These are phyloP conservation scores for Sinocyclocheilus rhinocerous DNA, from an alignment of 2,113 vertebrate species.

Conservation along the genomic window DNA sequence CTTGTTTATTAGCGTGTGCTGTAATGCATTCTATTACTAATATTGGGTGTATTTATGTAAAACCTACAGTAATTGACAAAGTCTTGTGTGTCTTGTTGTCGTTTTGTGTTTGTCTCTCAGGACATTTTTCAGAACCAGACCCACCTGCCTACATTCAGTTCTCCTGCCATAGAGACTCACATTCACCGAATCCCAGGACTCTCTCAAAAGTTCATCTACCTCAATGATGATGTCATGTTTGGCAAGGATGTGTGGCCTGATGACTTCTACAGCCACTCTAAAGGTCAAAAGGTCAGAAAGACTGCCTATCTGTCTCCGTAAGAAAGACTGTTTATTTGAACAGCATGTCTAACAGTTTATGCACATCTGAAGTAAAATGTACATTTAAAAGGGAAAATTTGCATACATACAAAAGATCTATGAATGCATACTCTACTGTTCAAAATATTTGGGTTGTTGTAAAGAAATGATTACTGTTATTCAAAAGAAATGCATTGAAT, in stretches of 20 bases:
- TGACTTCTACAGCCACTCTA: slow-evolving; percentile 98
- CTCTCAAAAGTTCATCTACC: slow-evolving; percentile 97
- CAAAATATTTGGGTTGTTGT: not conserved
- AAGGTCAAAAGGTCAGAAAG: slow-evolving; percentile 90
- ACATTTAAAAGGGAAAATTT: too few species aligned
- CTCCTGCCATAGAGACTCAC: slow-evolving; percentile 96
- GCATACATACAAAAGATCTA: not conserved
- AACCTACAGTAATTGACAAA: not conserved
- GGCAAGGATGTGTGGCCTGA: slow-evolving; percentile 98
- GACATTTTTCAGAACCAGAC: slow-evolving; percentile 91
- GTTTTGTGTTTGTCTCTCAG: slow-evolving; percentile 65
- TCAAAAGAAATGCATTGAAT: too few species aligned
- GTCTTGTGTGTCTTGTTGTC: not conserved
- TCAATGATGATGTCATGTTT: slow-evolving; percentile 99
- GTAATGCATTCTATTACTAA: not conserved
- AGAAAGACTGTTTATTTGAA: not conserved
- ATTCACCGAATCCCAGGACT: slow-evolving; percentile 95
- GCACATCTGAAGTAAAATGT: too few species aligned
- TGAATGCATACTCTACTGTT: not conserved
- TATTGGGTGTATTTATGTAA: not conserved
- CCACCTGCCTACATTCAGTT: slow-evolving; percentile 97
- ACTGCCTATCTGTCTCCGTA: not conserved
- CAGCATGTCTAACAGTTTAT: too few species aligned
- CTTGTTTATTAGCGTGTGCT: not conserved
- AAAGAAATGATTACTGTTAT: not conserved